Conservation (phyloP, 2,888 invertebrate species). For the Heteropelma amictum region DNA sequence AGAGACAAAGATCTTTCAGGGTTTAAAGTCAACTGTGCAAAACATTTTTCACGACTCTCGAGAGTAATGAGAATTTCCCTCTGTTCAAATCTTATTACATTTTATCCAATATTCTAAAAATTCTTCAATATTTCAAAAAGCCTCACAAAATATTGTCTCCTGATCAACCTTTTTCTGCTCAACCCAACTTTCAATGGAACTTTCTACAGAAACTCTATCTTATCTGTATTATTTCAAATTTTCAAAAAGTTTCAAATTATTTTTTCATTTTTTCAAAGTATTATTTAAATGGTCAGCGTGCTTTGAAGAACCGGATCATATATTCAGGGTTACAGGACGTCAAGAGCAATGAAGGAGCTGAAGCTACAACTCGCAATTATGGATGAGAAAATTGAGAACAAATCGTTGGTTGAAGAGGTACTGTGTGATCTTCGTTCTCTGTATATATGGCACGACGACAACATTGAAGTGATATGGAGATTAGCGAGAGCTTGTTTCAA, state of each 20-base stretch:
- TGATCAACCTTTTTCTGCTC: no score
- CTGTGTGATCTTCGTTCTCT: conserved; percentile 67
- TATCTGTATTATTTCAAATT: no score
- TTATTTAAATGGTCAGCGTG: conserved; percentile 51
- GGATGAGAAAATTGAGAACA: conserved; percentile 63
- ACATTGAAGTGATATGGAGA: conserved; percentile 73
- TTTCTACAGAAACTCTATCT: no score
- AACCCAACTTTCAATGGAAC: no score
- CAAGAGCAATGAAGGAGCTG: conserved; percentile 66
- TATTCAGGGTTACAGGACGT: conserved; percentile 73
- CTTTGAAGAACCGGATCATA: conserved; percentile 71
- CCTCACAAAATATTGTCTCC: no score
- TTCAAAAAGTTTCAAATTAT: background rate
- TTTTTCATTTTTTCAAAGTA: background rate
- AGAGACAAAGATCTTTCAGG: background rate
- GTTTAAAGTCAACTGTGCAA: background rate
- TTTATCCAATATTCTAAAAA: no score
- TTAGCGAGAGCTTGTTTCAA: conserved; percentile 70
- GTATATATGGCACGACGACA: conserved; percentile 63
- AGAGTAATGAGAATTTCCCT: background rate
- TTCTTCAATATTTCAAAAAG: no score
- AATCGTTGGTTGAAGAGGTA: conserved; percentile 57
- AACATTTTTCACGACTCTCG: no score
- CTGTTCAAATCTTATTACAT: no score
- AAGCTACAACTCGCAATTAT: conserved; percentile 62